Evolutionary conservation across 2,888 invertebrate genomes (phyloP).

Genomic region (Tolmerus cingulatus): DNA sequence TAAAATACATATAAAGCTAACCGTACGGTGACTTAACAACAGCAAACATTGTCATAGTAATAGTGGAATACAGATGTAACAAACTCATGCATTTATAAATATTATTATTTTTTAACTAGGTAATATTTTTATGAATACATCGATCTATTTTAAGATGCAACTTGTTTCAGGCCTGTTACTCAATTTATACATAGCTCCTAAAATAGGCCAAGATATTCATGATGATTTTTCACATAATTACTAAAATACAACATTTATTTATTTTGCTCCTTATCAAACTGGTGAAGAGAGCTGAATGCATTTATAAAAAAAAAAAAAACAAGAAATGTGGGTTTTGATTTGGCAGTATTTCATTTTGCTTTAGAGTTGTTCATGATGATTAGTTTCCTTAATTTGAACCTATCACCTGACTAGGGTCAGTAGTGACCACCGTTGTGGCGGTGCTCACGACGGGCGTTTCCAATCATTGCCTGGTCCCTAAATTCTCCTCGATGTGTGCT

Average conservation of each 20-base stretch:
- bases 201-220: slow-evolving; percentile 35
- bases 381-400: background rate
- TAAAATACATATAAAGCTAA: background rate
- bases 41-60: background rate
- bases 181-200: background rate
- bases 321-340: background rate
- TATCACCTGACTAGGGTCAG: slow-evolving; percentile 63
- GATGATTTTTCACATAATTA: background rate
- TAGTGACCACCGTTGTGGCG: slow-evolving; percentile 62
- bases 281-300: background rate
- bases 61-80: background rate
- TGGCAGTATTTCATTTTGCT: background rate
- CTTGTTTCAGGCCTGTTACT: background rate
- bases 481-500: slow-evolving; percentile 61
- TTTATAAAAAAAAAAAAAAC: background rate
- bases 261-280: background rate
- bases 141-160: slow-evolving; percentile 19
- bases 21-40: background rate
- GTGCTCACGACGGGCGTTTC: slow-evolving; percentile 59
- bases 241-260: background rate
- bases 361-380: background rate
- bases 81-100: background rate
- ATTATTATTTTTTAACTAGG: background rate
- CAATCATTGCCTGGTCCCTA: slow-evolving; percentile 58
- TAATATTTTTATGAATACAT: slow-evolving; percentile 14